These are phyloP conservation scores for Ectemnius continuus DNA, from an alignment of 2,888 invertebrate species.

Conservation along the genomic window DNA sequence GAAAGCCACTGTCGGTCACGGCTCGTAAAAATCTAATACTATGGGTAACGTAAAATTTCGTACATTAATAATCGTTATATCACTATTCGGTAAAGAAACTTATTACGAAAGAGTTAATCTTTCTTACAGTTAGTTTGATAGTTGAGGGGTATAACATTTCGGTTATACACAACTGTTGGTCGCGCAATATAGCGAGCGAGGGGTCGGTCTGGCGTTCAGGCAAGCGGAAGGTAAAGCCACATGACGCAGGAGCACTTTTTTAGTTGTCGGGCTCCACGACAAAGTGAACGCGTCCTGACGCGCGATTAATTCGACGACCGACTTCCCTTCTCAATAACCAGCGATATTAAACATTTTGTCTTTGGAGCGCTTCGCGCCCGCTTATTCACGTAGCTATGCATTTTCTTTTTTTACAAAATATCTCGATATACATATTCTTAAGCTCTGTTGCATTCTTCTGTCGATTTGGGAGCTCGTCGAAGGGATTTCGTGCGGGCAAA, in stretches of 20 bases:
- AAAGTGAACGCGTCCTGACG: too few species aligned
- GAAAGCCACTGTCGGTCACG: slow-evolving; percentile 16
- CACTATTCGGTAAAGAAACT: slow-evolving; percentile 55
- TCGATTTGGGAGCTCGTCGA: slow-evolving; percentile 23
- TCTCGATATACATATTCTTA: slow-evolving; percentile 34
- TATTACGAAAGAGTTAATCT: slow-evolving; percentile 33
- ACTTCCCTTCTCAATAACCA: background rate
- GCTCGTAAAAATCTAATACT: slow-evolving; percentile 47
- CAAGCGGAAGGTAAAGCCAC: background rate
- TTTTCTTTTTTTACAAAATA: slow-evolving; percentile 47
- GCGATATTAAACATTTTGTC: slow-evolving; percentile 13
- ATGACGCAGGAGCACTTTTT: too few species aligned
- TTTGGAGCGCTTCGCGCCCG: slow-evolving; percentile 23
- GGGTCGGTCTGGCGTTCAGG: background rate
- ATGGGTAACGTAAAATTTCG: slow-evolving; percentile 62
- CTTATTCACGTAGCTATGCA: slow-evolving; percentile 8
- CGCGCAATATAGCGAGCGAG: slow-evolving; percentile 2
- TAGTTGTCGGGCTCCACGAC: too few species aligned
- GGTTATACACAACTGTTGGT: slow-evolving; percentile 3
- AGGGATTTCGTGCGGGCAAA: slow-evolving; percentile 1
- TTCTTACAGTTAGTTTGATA: slow-evolving; percentile 4
- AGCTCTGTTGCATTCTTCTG: slow-evolving; percentile 39
- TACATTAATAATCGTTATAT: slow-evolving; percentile 64
- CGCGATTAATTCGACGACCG: background rate
- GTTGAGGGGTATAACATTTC: slow-evolving; percentile 10